Base-by-base conservation (phyloP, 2,888 invertebrate species). In the Trisateles emortualis region DNA sequence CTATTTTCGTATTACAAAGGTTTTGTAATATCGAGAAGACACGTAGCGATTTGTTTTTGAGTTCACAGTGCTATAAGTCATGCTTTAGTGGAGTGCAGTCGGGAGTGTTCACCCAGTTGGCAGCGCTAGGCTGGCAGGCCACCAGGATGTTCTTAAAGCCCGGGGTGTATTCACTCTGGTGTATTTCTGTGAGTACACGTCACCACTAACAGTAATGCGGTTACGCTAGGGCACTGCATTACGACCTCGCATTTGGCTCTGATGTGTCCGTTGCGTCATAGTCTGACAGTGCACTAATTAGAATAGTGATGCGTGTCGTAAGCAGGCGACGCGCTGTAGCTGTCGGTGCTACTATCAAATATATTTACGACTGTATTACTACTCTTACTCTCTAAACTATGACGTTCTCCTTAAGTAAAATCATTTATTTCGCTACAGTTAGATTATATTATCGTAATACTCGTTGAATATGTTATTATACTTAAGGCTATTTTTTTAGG, bases 101-200 rank as follows among this genome's bases (percentile, higher is more conserved):
- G 58, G 46, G 63, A 65, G 61, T 45, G 65, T 68, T 85, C 84
- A 84, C 86, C 85, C 78, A 88, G 74, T 89, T 89, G 88, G 89
- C 88, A 86, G 76, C 52, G 56, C 58, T 58, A 67, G 40, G 71
- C 84, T 86, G 87, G 86, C 88, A 86, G 78, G 60, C 63, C 79
- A 83, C 86, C 87, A 87, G 87, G 63, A 72, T 53, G 55, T 61
- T 72, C 67, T 64, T 74, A 64, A 61, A 50, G 60, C 63, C 70
- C 72, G 63, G 68, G 67, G 72, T 73, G 67, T 65, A 69, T 76
- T 72, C 59, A 46, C 60, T 71, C 59, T 62, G 55, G 74, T 74
- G 76, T 87, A 88, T 88, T 88, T 86, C 68, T 76, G 82, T 63
- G 55, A 69, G 74, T 52, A 48, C 76, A 67, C 86, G 84, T 88